phyloP scores from a whole-genome alignment of 2,888 invertebrate species.

The Brachypalpus laphriformis region DNA sequence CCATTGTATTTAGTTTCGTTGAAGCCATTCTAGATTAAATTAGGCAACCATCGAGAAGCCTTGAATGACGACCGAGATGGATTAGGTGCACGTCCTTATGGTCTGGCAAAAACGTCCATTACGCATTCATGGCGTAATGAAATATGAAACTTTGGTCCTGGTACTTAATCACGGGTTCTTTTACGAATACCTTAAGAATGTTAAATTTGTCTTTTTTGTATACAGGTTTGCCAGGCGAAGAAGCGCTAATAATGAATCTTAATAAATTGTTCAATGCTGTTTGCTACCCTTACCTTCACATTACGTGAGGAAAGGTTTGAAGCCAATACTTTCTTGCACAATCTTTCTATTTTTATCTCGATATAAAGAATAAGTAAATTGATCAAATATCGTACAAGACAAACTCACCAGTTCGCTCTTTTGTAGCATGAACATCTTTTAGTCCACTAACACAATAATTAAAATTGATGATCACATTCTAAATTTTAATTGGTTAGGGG shows the following conservation, averaged over 20 bases:
- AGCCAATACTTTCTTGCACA: background rate
- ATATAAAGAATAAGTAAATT: no score
- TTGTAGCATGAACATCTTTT: no score
- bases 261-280: background rate
- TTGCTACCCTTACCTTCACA: background rate
- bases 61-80: slow-evolving; percentile 42
- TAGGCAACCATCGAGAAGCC: slow-evolving; percentile 50
- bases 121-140: slow-evolving; percentile 51
- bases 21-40: slow-evolving; percentile 65
- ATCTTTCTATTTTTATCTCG: no score
- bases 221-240: background rate
- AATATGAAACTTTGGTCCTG: slow-evolving; percentile 49
- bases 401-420: no score
- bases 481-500: no score
- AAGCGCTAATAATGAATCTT: background rate
- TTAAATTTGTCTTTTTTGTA: background rate
- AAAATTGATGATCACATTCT: no score
- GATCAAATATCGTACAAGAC: no score
- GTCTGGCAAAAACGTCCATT: slow-evolving; percentile 26
- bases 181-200: background rate
- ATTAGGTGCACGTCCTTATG: slow-evolving; percentile 41
- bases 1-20: slow-evolving; percentile 52
- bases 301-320: background rate
- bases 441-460: no score
- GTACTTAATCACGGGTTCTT: slow-evolving; percentile 29